Evolutionary conservation across 2,113 vertebrate genomes (phyloP), one percentile per base, ranked within the genome.

Genomic region (Heliornis fulica): DNA sequence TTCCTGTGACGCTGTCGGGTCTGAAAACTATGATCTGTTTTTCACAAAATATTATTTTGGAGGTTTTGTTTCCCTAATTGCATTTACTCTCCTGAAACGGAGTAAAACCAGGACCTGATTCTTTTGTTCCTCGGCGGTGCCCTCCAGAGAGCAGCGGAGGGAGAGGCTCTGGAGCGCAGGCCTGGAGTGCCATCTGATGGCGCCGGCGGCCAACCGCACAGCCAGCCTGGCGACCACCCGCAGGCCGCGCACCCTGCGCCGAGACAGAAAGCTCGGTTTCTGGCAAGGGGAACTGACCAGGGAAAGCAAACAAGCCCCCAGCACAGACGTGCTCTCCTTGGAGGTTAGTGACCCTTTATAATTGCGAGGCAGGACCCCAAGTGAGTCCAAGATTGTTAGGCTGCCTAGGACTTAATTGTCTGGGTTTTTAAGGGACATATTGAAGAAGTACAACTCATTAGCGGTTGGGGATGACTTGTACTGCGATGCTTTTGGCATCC

Each of bases 161-260:
- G n/a, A 64, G 34, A 16, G 20, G 2, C 15, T 7, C 8, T 0
- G 28, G 28, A 78, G 53, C 7, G 23, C 22, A 82, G 77, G 66
- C 57, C 84, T 87, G 80, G 69, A 91, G 91, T 76, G 96, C 96
- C 96, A 43, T 10, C 96, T 69, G 83, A 57, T n/a, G 96, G 51
- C 51, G 13, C 51, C 5, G 10, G 9, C 13, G 50, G 25, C 50
- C 15, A 51, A 51, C 7, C 50, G 28, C 50, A 8, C 21, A 22
- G n/a, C n/a, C 41, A 46, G n/a, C n/a, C 46, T 4, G 21, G 46
- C 46, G 46, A 46, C 46, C 46, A 46, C 10, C 46, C 46, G n/a
- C 48, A 26, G 48, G 23, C 48, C 25, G 23, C 13, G 12, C 22
- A 26, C 48, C 46, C 46, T 21, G 10, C 46, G 21, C 20, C n/a